A percentile compares a stretch with the other conserved stretches of the same genome.
phyloP scores from a whole-genome alignment of 2,113 vertebrate genomes.

The Acanthisitta chloris region DNA sequence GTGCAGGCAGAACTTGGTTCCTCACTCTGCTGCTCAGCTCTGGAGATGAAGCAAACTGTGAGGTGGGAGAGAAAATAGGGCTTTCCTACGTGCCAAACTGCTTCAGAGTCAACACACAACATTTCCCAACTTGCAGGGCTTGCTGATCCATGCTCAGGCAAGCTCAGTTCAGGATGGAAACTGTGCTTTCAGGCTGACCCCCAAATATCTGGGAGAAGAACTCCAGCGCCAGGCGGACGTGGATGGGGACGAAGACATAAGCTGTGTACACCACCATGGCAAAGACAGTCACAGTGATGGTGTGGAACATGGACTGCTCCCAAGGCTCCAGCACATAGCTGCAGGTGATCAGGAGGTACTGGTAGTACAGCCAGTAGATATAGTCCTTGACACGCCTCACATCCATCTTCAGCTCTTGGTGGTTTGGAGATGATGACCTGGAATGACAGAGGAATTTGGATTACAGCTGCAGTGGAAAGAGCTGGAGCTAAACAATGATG shows the following conservation, averaged over 20 bases:
- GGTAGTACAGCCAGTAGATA: conserved; percentile 93
- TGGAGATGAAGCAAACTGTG: not conserved
- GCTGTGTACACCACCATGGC: conserved; percentile 94
- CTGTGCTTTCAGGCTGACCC: conserved; percentile 73
- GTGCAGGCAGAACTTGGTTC: not conserved
- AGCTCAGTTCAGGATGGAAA: conserved; percentile 77
- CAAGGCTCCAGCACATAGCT: conserved; percentile 96
- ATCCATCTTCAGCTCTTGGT: conserved; percentile 75
- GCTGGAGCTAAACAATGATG: not conserved
- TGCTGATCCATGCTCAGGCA: not conserved
- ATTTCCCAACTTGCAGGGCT: not conserved
- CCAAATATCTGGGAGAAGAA: conserved; percentile 90
- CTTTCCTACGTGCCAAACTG: not conserved
- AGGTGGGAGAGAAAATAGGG: not conserved
- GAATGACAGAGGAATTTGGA: not conserved
- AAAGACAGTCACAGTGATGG: conserved; percentile 83
- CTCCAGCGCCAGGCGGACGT: conserved; percentile 86
- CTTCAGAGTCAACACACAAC: not conserved
- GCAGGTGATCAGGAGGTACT: conserved; percentile 95
- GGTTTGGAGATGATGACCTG: not conserved
- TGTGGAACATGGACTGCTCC: conserved; percentile 94
- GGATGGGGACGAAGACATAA: conserved; percentile 94
- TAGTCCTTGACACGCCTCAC: conserved; percentile 86
- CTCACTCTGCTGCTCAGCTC: not conserved
- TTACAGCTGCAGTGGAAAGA: not conserved